phyloP scores from a whole-genome alignment of 2,113 vertebrate species.

The Takifugu bimaculatus region DNA sequence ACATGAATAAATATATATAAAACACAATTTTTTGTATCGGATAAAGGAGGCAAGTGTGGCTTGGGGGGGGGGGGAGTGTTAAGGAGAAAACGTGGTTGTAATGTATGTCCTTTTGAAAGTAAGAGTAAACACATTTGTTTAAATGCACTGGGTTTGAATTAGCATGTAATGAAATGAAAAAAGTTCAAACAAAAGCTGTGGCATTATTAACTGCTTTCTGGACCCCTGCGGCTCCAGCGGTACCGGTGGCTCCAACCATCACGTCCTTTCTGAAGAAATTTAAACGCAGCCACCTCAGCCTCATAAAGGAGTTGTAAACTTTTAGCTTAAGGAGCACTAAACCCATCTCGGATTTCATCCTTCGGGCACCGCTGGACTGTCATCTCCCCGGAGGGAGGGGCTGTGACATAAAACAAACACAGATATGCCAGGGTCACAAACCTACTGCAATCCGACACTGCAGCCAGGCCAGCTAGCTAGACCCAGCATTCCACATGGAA shows the following conservation, averaged over 20 bases:
- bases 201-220: neutral
- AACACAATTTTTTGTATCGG: no score
- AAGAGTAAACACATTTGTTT: no score
- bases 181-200: neutral
- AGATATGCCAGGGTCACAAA: constrained; percentile 60
- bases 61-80: no score
- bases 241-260: constrained; percentile 33
- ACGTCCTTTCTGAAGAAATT: constrained; percentile 36
- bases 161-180: neutral
- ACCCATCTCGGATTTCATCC: constrained; percentile 67
- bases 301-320: constrained; percentile 61
- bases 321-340: constrained; percentile 62
- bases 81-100: no score
- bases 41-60: no score
- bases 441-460: constrained; percentile 61
- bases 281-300: constrained; percentile 41
- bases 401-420: constrained; percentile 67
- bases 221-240: constrained; percentile 2
- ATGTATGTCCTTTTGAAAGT: no score
- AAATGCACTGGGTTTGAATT: neutral
- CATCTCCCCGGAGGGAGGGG: constrained; percentile 64
- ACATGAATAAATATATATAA: no score
- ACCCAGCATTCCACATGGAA: constrained; percentile 49
- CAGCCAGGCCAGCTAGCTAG: constrained; percentile 10
- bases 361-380: constrained; percentile 60